phyloP scores from a whole-genome alignment of 2,888 invertebrate species.

The Spatulosminthurus flaviceps region DNA sequence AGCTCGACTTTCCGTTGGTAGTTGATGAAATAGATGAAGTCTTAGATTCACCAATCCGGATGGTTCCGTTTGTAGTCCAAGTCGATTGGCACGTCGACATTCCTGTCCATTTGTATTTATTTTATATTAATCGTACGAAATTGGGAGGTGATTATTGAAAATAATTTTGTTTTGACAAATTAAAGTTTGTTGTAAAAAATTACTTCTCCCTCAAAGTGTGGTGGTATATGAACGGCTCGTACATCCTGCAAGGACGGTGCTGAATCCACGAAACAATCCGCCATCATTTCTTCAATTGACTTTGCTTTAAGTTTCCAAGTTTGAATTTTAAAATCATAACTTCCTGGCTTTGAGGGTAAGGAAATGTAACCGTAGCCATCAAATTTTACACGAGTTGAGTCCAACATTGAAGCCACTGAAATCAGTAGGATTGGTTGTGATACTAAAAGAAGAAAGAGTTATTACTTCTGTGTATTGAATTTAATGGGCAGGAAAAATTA shows the following conservation, averaged over 20 bases:
- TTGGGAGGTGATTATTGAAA: too few species aligned
- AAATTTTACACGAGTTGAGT: constrained; percentile 53
- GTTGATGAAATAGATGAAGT: constrained; percentile 58
- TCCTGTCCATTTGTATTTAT: too few species aligned
- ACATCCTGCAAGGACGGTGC: constrained; percentile 60
- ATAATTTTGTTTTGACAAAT: not conserved
- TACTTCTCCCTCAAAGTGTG: constrained; percentile 49
- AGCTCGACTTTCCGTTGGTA: constrained; percentile 24
- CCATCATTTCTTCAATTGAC: constrained; percentile 56
- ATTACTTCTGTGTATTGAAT: too few species aligned
- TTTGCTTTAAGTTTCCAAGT: constrained; percentile 59
- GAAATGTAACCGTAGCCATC: constrained; percentile 60
- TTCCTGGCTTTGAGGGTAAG: constrained; percentile 58
- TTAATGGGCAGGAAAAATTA: not conserved
- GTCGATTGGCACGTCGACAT: constrained; percentile 54
- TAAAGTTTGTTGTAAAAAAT: not conserved
- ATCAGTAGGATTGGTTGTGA: constrained; percentile 54
- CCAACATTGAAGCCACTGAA: constrained; percentile 56
- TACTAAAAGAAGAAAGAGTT: constrained; percentile 48
- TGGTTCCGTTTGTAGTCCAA: constrained; percentile 58
- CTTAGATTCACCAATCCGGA: constrained; percentile 56
- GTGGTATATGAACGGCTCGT: constrained; percentile 56
- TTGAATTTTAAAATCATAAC: constrained; percentile 52
- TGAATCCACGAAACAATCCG: constrained; percentile 56
- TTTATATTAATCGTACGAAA: too few species aligned